These are phyloP conservation scores for Luperina nickerlii DNA, from an alignment of 2,888 invertebrate genomes.

Conservation along the genomic window DNA sequence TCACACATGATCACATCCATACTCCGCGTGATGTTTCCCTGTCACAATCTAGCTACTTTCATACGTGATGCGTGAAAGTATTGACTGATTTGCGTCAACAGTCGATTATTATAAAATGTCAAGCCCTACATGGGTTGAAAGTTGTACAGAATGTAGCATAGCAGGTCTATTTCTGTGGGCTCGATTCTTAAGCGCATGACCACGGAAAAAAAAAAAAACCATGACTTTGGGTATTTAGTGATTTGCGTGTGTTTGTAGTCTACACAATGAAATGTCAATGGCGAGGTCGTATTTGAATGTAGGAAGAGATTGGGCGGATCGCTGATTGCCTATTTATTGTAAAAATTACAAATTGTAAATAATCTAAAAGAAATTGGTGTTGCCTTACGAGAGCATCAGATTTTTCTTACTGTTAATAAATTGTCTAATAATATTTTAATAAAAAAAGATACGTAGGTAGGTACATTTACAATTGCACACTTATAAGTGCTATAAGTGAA, in stretches of 20 bases:
- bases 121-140: conserved; percentile 56
- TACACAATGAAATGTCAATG: conserved; percentile 10
- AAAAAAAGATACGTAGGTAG: not conserved
- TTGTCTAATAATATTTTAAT: too few relatives aligned
- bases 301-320: not conserved
- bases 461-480: not conserved
- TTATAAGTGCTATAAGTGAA: not conserved
- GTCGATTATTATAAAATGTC: conserved; percentile 51
- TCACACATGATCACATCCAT: conserved; percentile 20
- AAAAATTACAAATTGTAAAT: not conserved
- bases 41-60: conserved; percentile 36
- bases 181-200: conserved; percentile 37
- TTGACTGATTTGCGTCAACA: conserved; percentile 40
- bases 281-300: conserved; percentile 6
- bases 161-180: conserved; percentile 40
- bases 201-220: too few relatives aligned
- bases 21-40: conserved; percentile 18
- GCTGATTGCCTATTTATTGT: not conserved
- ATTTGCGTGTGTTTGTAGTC: conserved; percentile 1
- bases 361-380: not conserved
- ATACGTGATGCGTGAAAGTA: conserved; percentile 53
- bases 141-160: conserved; percentile 37
- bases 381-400: not conserved
- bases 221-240: conserved; percentile 35
- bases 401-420: not conserved